phyloP scores from a whole-genome alignment of 2,797 vertebrate species.

The Mionectes olivaceus region DNA sequence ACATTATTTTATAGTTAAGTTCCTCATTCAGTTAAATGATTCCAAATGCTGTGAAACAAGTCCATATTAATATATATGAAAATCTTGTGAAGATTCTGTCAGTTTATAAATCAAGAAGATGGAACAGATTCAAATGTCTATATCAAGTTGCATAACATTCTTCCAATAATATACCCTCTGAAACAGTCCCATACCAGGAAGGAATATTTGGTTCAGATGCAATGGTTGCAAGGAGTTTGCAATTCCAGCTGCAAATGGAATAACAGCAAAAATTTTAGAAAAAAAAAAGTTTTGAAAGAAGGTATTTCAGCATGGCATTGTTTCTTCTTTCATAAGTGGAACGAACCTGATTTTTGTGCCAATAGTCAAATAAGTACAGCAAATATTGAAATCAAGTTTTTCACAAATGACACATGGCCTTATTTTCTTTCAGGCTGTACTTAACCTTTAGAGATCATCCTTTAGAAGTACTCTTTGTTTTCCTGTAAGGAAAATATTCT shows the following conservation, averaged over 20 bases:
- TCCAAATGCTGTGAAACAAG: constrained; percentile 25
- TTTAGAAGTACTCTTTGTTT: constrained; percentile 8
- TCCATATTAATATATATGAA: neutral
- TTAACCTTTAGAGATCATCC: constrained; percentile 28
- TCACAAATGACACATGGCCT: constrained; percentile 37
- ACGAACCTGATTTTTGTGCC: constrained; percentile 36
- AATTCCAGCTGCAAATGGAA: constrained; percentile 39
- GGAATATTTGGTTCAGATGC: neutral
- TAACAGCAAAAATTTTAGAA: constrained; percentile 21
- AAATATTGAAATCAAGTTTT: constrained; percentile 59
- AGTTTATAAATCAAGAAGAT: constrained; percentile 50
- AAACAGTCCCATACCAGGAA: constrained; percentile 5
- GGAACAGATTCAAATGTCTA: constrained; percentile 32
- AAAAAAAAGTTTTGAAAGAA: constrained; percentile 15
- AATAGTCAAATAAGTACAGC: constrained; percentile 21
- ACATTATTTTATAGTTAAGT: neutral
- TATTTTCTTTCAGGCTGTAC: constrained; percentile 40
- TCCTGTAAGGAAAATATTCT: neutral
- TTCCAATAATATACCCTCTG: neutral
- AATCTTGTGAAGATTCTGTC: constrained; percentile 13
- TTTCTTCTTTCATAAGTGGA: constrained; percentile 47
- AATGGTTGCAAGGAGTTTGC: constrained; percentile 11
- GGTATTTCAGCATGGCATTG: constrained; percentile 28
- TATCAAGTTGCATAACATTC: constrained; percentile 6
- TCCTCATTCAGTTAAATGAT: constrained; percentile 7